Percentiles rank a stretch among this genome's conserved stretches.
phyloP scores from a whole-genome alignment of 2,888 invertebrate species.

The Actias luna region DNA sequence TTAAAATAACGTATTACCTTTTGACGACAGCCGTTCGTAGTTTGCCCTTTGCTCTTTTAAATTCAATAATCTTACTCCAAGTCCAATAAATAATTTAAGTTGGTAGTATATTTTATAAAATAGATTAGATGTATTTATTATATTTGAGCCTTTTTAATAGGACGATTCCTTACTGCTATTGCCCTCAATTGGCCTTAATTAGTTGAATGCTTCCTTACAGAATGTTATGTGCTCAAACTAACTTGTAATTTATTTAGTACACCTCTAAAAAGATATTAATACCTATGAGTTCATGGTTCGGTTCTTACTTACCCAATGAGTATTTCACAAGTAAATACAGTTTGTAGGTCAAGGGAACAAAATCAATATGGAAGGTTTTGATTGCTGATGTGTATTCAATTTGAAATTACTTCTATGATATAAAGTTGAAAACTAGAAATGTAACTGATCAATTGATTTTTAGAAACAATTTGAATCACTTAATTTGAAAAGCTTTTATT shows the following conservation, averaged over 20 bases:
- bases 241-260: slow-evolving; percentile 10
- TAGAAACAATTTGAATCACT: neutral
- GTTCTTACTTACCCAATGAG: neutral
- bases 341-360: slow-evolving; percentile 23
- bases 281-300: neutral
- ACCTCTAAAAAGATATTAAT: neutral
- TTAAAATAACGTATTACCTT: slow-evolving; percentile 17
- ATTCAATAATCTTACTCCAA: neutral
- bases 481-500: neutral
- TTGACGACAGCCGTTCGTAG: slow-evolving; percentile 20
- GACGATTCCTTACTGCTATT: slow-evolving; percentile 14
- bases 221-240: no score
- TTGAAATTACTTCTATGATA: neutral
- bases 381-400: neutral
- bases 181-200: slow-evolving; percentile 24
- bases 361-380: slow-evolving; percentile 15
- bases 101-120: neutral
- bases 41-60: slow-evolving; percentile 24
- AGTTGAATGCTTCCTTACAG: slow-evolving; percentile 4
- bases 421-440: neutral
- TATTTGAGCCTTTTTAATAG: neutral
- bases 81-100: neutral
- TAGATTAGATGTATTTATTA: neutral
- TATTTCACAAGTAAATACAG: slow-evolving; percentile 4
- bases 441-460: neutral